A percentile compares a stretch with the other conserved stretches of the same genome.
Conservation (phyloP, 2,113 vertebrate species). For the Mesoclemmys tuberculata region DNA sequence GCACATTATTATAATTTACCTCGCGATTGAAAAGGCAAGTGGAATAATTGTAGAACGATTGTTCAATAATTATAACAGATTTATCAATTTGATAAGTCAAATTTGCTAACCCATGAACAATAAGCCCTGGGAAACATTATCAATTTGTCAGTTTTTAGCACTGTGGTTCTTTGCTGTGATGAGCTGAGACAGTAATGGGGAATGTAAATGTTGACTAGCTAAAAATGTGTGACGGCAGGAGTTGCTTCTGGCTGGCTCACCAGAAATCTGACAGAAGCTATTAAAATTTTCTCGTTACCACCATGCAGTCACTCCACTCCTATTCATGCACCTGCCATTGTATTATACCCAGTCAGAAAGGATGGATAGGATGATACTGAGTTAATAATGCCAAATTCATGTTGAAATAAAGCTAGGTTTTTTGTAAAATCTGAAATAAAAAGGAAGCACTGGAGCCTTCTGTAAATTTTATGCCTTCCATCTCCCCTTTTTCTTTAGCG, state of each 20-base stretch:
- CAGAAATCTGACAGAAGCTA: background rate
- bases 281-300: background rate
- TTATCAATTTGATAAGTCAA: background rate
- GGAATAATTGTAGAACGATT: background rate
- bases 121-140: background rate
- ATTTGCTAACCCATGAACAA: background rate
- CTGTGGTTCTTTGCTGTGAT: background rate
- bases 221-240: constrained; percentile 13
- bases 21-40: background rate
- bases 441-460: background rate
- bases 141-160: background rate
- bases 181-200: background rate
- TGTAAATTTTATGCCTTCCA: background rate
- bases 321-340: rapidly evolving
- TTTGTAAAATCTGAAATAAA: background rate
- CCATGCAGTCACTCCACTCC: background rate
- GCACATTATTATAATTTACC: background rate
- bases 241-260: background rate
- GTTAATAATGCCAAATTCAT: background rate
- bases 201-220: background rate
- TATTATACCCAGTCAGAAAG: background rate
- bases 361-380: background rate
- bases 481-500: background rate
- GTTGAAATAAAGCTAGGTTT: rapidly evolving
- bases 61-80: background rate